Conservation (phyloP, 2,113 vertebrate species). For the Desmodus rotundus region DNA sequence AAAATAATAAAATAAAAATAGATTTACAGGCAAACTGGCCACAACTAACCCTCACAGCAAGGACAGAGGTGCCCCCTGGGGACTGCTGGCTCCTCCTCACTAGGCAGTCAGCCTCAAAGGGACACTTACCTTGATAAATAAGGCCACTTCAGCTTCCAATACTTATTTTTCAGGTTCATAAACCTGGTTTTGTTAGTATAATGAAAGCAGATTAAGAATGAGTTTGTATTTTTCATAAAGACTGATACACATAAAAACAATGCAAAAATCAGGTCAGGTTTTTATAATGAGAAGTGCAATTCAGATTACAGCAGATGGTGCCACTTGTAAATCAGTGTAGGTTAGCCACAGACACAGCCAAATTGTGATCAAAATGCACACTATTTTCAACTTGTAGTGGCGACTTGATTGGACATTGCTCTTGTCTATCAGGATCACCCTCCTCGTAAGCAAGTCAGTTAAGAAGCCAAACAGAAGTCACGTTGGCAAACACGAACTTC, state of each 20-base stretch:
- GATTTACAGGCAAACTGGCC: background rate
- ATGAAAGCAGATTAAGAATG: background rate
- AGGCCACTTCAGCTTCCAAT: background rate
- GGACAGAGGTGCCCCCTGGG: background rate
- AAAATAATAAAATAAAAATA: background rate
- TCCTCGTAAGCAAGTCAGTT: background rate
- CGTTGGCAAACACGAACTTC: background rate
- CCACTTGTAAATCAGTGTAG: background rate
- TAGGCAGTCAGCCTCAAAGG: background rate
- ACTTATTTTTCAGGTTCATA: background rate
- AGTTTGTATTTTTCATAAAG: background rate
- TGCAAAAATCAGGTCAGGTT: background rate
- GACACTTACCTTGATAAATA: background rate
- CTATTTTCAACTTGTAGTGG: background rate
- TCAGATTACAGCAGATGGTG: background rate
- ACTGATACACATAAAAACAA: background rate
- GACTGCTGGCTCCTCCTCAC: background rate
- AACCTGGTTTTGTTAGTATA: conserved; percentile 10
- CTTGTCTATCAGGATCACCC: background rate
- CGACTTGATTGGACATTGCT: background rate
- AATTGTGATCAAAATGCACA: background rate
- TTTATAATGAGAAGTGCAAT: background rate
- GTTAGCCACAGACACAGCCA: background rate
- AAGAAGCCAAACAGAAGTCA: background rate
- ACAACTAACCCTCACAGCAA: background rate